Conservation (phyloP, 2,113 vertebrate species). For the Indicator maculatus region DNA sequence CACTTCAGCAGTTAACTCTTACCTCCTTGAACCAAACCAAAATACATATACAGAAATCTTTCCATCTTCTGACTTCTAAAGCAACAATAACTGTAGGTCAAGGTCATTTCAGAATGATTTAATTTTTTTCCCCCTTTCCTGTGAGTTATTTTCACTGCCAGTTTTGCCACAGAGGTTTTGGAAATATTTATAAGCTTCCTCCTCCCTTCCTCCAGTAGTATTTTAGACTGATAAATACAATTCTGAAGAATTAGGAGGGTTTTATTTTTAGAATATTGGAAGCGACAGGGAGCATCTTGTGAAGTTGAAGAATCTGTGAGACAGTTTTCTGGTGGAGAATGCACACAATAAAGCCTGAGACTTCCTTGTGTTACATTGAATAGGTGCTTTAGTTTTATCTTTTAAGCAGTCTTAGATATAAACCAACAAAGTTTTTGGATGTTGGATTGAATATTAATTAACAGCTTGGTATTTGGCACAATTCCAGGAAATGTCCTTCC, state of each 20-base stretch:
- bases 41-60: constrained; percentile 5
- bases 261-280: background rate
- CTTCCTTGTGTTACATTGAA: background rate
- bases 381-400: background rate
- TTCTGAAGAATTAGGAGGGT: background rate
- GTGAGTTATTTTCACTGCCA: background rate
- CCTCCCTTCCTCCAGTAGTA: background rate
- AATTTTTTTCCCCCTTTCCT: background rate
- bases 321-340: background rate
- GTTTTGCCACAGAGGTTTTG: background rate
- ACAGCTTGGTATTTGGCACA: background rate
- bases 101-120: constrained; percentile 9
- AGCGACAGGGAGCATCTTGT: background rate
- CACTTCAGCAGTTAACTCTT: constrained; percentile 46
- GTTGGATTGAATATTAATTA: background rate
- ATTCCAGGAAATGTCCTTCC: background rate
- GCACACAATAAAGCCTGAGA: background rate
- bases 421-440: background rate
- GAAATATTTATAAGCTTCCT: background rate
- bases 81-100: constrained; percentile 10
- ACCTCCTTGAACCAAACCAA: constrained; percentile 22
- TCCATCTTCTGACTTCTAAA: constrained; percentile 1
- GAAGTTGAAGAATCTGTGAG: background rate
- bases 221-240: background rate
- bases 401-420: background rate